Percentiles rank a stretch among this genome's conserved stretches.
Evolutionary conservation across 2,797 vertebrate species (phyloP).

Genomic region (Bradypodion pumilum): DNA sequence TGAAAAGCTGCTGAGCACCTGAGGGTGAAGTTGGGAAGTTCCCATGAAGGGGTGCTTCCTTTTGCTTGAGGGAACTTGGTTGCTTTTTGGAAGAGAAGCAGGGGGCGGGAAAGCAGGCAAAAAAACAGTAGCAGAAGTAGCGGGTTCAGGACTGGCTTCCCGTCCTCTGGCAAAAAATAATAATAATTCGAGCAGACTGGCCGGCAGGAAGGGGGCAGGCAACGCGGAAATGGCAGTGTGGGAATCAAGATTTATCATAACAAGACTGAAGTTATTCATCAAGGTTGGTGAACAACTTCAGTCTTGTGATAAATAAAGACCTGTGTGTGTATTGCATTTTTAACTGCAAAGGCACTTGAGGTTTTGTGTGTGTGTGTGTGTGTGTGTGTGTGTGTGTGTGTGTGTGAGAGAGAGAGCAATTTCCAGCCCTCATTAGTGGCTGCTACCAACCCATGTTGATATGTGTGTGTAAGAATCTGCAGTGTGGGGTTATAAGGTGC

Average conservation of each 20-base stretch:
- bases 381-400: too few relatives aligned
- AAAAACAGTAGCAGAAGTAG: neutral
- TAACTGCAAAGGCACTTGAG: neutral
- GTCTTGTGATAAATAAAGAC: neutral
- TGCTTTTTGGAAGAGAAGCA: neutral
- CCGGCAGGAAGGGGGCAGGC: neutral
- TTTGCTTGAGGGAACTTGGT: neutral
- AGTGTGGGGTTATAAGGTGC: neutral
- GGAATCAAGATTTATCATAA: neutral
- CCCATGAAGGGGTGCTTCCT: neutral
- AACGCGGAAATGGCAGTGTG: neutral
- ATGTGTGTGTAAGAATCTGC: too few relatives aligned
- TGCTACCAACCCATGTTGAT: neutral
- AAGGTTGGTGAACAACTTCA: neutral
- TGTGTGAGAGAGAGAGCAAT: neutral
- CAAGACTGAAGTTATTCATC: too few relatives aligned
- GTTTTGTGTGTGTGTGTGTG: neutral
- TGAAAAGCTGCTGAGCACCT: neutral
- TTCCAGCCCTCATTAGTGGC: too few relatives aligned
- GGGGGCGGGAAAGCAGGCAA: neutral
- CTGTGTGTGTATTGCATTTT: neutral
- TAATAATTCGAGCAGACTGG: neutral
- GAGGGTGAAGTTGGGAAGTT: neutral
- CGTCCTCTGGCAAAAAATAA: neutral
- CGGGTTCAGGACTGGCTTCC: neutral